Evolutionary conservation across 2,888 invertebrate species (phyloP), one percentile per base, ranked within the genome.

Genomic region (Isoperla grammatica): DNA sequence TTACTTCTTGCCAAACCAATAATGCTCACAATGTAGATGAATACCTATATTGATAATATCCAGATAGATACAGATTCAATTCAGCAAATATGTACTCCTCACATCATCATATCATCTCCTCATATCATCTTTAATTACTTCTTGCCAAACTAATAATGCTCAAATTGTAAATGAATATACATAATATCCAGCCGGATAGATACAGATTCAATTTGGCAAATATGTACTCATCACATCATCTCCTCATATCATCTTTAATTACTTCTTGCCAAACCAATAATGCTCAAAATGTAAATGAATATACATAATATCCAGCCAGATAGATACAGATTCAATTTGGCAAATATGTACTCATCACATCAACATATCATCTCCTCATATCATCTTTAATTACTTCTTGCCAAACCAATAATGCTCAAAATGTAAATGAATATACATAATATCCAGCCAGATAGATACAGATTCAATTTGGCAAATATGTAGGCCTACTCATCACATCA

Each of bases 401-500:
- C n/a, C n/a, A n/a, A 35, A 19, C 63, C 61, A 49, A 90, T 83
- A 61, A 93, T 88, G 6, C 85, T 81, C 60, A 95, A 81, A 67
- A 95, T 88, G 75, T 90, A 90, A 68, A 93, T 73, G 81, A 95
- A 95, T 68, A 95, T 88, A 72, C 95, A 91, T 68, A 95, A 78
- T 65, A 95, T 84, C n/a, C n/a, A n/a, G n/a, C n/a, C n/a, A 72
- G 95, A 95, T 67, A 95, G 75, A 69, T 95, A 95, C 1, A 95
- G 79, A 73, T 88, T 95, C 54, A 95, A 80, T 0, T 95, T 90
- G 0, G 94, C 95, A 72, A 95, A 95, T 68, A 95, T 89, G 74
- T 95, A 95, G 70, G 96, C 95, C 73, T 95, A 95, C 70, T 95
- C 95, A 73, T 95, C 95, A 0, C n/a, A n/a, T n/a, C n/a, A n/a